A percentile compares a stretch with the other conserved stretches of the same genome.
These are phyloP conservation scores for Caerostris darwini DNA, from an alignment of 1,140 invertebrate species.

Conservation along the genomic window DNA sequence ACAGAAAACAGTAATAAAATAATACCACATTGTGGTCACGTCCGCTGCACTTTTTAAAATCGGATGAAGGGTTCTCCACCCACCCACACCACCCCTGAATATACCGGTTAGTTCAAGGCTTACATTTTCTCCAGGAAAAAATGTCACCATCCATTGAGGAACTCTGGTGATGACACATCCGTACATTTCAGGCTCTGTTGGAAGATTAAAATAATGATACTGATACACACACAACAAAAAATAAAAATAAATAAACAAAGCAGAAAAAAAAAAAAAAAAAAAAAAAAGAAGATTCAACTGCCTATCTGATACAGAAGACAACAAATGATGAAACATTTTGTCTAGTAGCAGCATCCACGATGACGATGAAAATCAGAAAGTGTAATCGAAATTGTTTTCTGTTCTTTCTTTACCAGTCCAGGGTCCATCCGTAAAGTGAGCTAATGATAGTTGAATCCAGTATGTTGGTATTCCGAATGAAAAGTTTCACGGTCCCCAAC, in stretches of 20 bases:
- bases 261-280: no score
- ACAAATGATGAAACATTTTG: constrained; percentile 27
- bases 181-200: no score
- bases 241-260: no score
- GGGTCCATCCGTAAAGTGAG: no score
- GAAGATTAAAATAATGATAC: no score
- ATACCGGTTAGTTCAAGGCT: constrained; percentile 43
- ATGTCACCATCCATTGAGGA: not conserved
- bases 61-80: constrained; percentile 9
- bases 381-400: no score
- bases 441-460: constrained; percentile 55
- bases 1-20: constrained; percentile 20
- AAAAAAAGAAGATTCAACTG: no score
- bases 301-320: no score
- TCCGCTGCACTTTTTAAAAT: constrained; percentile 63
- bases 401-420: no score
- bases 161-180: constrained; percentile 45
- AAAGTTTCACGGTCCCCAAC: constrained; percentile 27
- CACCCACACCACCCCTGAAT: no score
- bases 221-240: no score
- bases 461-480: constrained; percentile 65
- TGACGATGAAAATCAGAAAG: constrained; percentile 22
- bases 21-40: constrained; percentile 58
- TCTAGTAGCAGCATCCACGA: not conserved
- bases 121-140: constrained; percentile 42